Percentiles rank a stretch among this genome's conserved stretches.
Evolutionary conservation across 1,140 invertebrate genomes (phyloP).

Genomic region (Ceratoteleas bidentatus): DNA sequence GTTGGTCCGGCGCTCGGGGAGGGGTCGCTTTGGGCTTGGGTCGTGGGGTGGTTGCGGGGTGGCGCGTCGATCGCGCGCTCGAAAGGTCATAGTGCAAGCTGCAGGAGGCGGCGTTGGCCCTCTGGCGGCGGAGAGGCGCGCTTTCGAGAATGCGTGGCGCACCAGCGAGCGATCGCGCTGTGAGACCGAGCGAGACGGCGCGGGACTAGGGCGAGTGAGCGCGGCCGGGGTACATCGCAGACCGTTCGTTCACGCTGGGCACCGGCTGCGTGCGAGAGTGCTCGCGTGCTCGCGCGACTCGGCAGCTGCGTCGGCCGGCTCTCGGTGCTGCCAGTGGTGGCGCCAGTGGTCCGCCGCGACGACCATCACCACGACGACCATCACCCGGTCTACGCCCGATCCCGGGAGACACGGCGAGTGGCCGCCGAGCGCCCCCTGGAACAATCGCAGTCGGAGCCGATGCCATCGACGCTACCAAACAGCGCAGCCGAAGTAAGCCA

Average conservation of each 20-base stretch:
- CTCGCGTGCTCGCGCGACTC: constrained; percentile 31
- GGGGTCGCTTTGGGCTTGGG: too few relatives aligned
- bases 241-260: constrained; percentile 37
- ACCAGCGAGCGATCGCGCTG: constrained; percentile 25
- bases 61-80: constrained; percentile 43
- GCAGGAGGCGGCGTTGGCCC: constrained; percentile 44
- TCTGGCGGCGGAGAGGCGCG: constrained; percentile 33
- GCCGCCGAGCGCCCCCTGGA: too few relatives aligned
- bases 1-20: neutral
- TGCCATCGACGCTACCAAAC: too few relatives aligned
- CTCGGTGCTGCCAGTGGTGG: constrained; percentile 16
- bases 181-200: constrained; percentile 24
- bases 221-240: constrained; percentile 14
- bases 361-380: too few relatives aligned
- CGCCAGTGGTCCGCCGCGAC: constrained; percentile 18
- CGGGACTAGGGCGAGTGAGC: constrained; percentile 21
- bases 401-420: too few relatives aligned
- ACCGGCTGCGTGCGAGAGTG: constrained; percentile 37
- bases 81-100: constrained; percentile 60
- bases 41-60: constrained; percentile 6
- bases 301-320: constrained; percentile 43
- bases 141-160: constrained; percentile 40
- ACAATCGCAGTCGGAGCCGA: too few relatives aligned
- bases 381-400: too few relatives aligned
- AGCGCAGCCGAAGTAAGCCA: too few relatives aligned